phyloP scores from a whole-genome alignment of 2,888 invertebrate species.

The Chorisops tibialis region DNA sequence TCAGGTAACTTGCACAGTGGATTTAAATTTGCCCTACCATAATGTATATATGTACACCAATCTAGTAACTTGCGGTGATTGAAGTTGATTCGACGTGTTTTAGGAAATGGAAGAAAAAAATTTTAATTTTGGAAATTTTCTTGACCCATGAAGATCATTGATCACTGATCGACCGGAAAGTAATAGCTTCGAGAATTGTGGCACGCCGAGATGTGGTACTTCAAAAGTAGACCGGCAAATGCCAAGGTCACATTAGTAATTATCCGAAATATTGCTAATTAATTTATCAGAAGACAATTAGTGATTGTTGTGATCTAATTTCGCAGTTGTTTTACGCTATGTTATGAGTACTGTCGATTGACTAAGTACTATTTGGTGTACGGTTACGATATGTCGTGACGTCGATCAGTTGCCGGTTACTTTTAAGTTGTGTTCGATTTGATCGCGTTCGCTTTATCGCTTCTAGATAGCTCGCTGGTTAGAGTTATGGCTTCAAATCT shows the following conservation, averaged over 20 bases:
- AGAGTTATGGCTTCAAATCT: no score
- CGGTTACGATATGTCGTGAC: no score
- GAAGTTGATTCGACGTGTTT: constrained; percentile 14
- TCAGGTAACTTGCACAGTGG: not conserved
- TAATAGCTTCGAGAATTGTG: not conserved
- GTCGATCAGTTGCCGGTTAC: no score
- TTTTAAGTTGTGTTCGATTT: no score
- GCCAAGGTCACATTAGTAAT: constrained; percentile 7
- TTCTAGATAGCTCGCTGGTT: no score
- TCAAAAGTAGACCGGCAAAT: constrained; percentile 9
- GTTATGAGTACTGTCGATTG: no score
- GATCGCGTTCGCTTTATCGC: no score
- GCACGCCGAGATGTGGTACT: not conserved
- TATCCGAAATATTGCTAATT: constrained; percentile 10
- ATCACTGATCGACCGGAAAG: not conserved
- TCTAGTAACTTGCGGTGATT: constrained; percentile 21
- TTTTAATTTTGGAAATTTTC: not conserved
- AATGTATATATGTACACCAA: not conserved
- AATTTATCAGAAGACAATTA: not conserved
- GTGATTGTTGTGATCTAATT: no score
- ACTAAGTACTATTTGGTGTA: no score
- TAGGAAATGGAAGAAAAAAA: constrained; percentile 3
- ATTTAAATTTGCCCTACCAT: not conserved
- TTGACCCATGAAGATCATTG: constrained; percentile 2
- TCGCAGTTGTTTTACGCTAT: no score